Conservation (phyloP, 2,888 invertebrate genomes). For the Protophormia terraenovae region DNA sequence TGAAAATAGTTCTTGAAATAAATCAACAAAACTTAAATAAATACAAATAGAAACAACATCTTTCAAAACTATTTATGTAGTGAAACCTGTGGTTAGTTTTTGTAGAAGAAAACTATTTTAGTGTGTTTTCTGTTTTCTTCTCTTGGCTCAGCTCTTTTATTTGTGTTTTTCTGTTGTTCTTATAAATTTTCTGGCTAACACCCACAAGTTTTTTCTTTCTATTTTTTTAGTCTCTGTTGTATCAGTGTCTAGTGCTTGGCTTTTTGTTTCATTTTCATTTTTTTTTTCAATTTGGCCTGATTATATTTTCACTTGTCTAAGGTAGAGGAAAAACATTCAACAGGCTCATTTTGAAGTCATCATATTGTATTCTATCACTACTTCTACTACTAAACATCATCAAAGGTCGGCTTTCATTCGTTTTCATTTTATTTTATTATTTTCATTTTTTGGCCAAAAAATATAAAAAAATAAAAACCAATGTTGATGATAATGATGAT, state of each 20-base stretch:
- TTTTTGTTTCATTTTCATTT: constrained; percentile 15
- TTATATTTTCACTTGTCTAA: constrained; percentile 57
- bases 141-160: constrained; percentile 3
- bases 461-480: constrained; percentile 29
- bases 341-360: constrained; percentile 65
- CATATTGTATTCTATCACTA: constrained; percentile 64
- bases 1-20: constrained; percentile 48
- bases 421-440: constrained; percentile 47
- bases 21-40: constrained; percentile 54
- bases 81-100: constrained; percentile 39
- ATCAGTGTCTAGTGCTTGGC: constrained; percentile 36
- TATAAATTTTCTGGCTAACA: constrained; percentile 67
- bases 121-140: no score
- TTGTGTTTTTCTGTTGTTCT: constrained; percentile 37
- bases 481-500: constrained; percentile 30
- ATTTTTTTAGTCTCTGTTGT: constrained; percentile 21
- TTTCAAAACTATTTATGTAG: constrained; percentile 12
- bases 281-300: constrained; percentile 44
- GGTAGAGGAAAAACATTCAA: constrained; percentile 57
- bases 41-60: constrained; percentile 48
- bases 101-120: neutral
- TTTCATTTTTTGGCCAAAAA: constrained; percentile 43
- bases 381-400: constrained; percentile 42
- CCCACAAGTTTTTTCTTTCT: constrained; percentile 49
- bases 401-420: constrained; percentile 59